phyloP scores from a whole-genome alignment of 2,888 invertebrate species.

The Cyaniris semiargus region DNA sequence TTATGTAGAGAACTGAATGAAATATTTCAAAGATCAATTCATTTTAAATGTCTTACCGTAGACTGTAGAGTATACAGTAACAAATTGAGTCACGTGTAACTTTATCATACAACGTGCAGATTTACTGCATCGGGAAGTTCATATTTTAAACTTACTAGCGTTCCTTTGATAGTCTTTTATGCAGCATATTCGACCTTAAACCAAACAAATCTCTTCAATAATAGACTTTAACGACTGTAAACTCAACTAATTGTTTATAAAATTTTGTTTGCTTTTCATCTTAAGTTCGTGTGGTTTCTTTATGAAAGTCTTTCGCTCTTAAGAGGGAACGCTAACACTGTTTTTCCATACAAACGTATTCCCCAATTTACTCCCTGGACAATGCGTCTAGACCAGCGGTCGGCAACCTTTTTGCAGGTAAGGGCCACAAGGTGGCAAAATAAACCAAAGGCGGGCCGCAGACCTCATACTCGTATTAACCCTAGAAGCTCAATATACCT shows the following conservation, averaged over 20 bases:
- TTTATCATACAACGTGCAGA: conserved; percentile 10
- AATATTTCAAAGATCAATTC: background rate
- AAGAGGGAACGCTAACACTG: too few species aligned
- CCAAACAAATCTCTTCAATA: conserved; percentile 50
- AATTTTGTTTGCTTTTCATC: conserved; percentile 30
- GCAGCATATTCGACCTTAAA: conserved; percentile 52
- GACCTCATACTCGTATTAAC: too few species aligned
- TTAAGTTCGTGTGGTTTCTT: background rate
- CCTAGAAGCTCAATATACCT: too few species aligned
- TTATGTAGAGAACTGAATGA: conserved; percentile 7
- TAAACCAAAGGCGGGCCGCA: too few species aligned
- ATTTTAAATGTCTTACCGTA: too few species aligned
- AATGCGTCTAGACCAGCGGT: too few species aligned
- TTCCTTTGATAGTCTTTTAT: conserved; percentile 51
- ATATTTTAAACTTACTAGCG: conserved; percentile 45
- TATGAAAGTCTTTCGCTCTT: conserved; percentile 42
- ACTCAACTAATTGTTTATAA: conserved; percentile 43
- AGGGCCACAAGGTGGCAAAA: too few species aligned
- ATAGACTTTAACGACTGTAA: conserved; percentile 64
- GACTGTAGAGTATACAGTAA: background rate
- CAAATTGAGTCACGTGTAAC: background rate
- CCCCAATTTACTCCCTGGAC: too few species aligned
- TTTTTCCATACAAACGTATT: too few species aligned
- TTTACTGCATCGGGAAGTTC: conserved; percentile 34
- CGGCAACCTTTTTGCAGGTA: too few species aligned